phyloP scores from a whole-genome alignment of 1,140 invertebrate genomes.

The Hirudo medicinalis region DNA sequence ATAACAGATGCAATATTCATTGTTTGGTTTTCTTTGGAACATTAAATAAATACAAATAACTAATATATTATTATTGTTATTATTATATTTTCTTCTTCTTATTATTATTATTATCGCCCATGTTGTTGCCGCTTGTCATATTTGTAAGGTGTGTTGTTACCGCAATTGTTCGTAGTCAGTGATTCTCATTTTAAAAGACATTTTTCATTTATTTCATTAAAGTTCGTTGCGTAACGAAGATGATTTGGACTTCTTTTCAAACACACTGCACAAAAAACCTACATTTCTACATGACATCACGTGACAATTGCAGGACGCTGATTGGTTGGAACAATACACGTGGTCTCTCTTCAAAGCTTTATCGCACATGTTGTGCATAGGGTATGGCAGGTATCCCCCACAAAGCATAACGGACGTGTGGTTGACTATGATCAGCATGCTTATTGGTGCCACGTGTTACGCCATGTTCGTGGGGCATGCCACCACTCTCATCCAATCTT shows the following conservation, averaged over 20 bases:
- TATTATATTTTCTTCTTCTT: too few relatives aligned
- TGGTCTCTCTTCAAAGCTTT: constrained; percentile 97
- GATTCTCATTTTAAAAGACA: background rate
- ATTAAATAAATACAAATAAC: background rate
- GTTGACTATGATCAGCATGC: constrained; percentile 97
- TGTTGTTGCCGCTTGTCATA: background rate
- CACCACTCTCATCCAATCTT: constrained; percentile 91
- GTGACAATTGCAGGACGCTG: constrained; percentile 59
- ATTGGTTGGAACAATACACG: constrained; percentile 94
- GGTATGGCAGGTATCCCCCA: constrained; percentile 56
- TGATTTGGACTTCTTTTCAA: background rate
- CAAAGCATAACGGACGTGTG: constrained; percentile 95
- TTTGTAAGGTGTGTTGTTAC: background rate
- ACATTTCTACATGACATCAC: too few relatives aligned
- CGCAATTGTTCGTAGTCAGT: background rate
- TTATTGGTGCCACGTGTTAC: constrained; percentile 70
- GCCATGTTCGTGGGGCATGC: constrained; percentile 94
- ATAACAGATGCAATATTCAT: background rate
- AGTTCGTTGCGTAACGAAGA: too few relatives aligned
- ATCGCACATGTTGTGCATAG: constrained; percentile 97
- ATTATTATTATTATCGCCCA: background rate
- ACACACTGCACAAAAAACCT: background rate
- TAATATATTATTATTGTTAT: too few relatives aligned
- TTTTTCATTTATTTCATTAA: too few relatives aligned
- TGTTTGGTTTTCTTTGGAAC: constrained; percentile 28